Evolutionary conservation across 2,888 invertebrate species (phyloP).

Genomic region (Sussaba pulchella): DNA sequence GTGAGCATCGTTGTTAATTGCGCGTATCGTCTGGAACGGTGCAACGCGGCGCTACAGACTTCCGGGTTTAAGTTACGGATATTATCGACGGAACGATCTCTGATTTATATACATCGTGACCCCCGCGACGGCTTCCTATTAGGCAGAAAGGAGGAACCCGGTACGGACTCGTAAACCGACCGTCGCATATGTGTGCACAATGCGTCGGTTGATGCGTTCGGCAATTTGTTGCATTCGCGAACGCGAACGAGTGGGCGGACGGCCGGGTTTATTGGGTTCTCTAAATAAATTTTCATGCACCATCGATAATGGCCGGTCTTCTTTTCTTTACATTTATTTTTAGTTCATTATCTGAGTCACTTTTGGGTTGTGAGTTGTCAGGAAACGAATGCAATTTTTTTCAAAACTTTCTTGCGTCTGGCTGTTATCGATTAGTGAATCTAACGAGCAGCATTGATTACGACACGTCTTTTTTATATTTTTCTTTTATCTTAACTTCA

Average conservation of each 20-base stretch:
- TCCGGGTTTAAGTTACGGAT: neutral
- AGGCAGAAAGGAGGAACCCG: constrained; percentile 69
- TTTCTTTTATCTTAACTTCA: constrained; percentile 6
- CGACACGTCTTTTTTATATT: neutral
- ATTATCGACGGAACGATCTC: constrained; percentile 51
- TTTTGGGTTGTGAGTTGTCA: no score
- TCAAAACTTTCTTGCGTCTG: neutral
- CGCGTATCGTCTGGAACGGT: neutral
- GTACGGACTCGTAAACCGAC: constrained; percentile 59
- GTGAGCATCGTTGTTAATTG: no score
- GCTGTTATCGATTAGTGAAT: neutral
- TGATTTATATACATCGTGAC: neutral
- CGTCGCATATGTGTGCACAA: no score
- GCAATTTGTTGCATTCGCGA: neutral
- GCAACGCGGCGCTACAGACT: neutral
- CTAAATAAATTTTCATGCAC: neutral
- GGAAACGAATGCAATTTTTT: neutral
- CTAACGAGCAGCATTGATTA: neutral
- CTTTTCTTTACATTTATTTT: no score
- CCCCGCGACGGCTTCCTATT: constrained; percentile 63
- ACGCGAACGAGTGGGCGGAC: no score
- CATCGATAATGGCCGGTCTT: no score
- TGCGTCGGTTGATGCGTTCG: constrained; percentile 1
- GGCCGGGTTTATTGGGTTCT: neutral
- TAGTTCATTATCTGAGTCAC: no score